phyloP scores from a whole-genome alignment of 2,113 vertebrate genomes.

The Myodes glareolus region DNA sequence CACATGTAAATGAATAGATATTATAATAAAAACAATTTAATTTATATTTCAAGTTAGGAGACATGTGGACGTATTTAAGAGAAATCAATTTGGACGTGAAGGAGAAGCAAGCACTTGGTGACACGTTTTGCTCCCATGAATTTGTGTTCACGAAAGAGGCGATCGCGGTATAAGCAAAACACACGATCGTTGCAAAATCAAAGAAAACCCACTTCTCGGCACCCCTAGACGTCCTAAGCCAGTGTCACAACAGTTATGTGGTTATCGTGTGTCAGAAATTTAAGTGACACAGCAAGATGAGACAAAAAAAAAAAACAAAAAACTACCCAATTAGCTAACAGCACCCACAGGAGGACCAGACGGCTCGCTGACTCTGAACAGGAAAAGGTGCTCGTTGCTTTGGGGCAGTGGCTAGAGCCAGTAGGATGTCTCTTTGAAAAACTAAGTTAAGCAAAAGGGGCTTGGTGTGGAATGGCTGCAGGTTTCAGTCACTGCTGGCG shows the following conservation, averaged over 20 bases:
- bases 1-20: not conserved
- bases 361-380: not conserved
- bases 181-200: constrained; percentile 46
- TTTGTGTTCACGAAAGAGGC: not conserved
- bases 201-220: constrained; percentile 34
- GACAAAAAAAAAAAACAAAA: not conserved
- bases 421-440: not conserved
- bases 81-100: not conserved
- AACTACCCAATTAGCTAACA: not conserved
- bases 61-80: not conserved
- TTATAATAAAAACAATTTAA: not conserved
- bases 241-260: constrained; percentile 39
- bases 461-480: not conserved
- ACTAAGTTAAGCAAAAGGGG: not conserved
- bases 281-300: constrained; percentile 27
- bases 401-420: not conserved
- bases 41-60: not conserved
- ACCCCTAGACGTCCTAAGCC: not conserved
- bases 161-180: not conserved
- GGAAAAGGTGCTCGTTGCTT: not conserved
- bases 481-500: not conserved
- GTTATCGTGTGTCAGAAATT: constrained; percentile 37
- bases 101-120: not conserved
- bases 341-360: not conserved
- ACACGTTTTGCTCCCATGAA: constrained; percentile 4